Conservation (phyloP, 2,113 vertebrate genomes). For the Pipra filicauda region DNA sequence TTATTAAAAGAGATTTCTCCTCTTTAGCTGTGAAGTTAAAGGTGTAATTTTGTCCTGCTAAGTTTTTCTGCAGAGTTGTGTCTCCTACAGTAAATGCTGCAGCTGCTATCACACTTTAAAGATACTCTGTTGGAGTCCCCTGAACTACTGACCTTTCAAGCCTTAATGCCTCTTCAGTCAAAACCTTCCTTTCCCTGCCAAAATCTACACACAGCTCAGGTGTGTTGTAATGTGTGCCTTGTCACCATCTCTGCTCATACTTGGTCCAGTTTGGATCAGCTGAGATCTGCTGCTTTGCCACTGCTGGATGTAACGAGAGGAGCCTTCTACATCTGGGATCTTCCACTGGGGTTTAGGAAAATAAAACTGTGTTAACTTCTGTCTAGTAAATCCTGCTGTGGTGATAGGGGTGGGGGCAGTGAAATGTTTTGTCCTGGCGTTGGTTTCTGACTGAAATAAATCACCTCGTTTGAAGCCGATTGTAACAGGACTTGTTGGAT, state of each 20-base stretch:
- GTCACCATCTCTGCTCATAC: not conserved
- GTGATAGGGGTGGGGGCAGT: not conserved
- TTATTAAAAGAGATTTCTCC: not conserved
- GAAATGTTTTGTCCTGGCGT: not conserved
- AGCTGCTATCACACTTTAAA: not conserved
- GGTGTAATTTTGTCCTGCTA: not conserved
- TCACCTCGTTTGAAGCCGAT: not conserved
- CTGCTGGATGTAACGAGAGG: not conserved
- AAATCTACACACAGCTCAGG: not conserved
- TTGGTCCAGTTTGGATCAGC: not conserved
- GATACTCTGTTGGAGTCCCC: not conserved
- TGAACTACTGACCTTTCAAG: not conserved
- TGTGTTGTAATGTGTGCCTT: not conserved
- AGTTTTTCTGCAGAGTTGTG: not conserved
- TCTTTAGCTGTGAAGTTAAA: not conserved
- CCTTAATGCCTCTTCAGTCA: not conserved
- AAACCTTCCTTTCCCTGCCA: not conserved
- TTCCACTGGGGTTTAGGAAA: not conserved
- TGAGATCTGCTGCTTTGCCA: not conserved
- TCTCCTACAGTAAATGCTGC: not conserved
- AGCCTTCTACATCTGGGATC: not conserved
- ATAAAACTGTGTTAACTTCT: not conserved
- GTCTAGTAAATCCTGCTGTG: not conserved
- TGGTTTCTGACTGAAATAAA: conserved; percentile 11
- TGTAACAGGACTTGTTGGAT: not conserved